Percentiles rank a stretch among this genome's conserved stretches.
These are phyloP conservation scores for Catamblyrhynchus diadema DNA, from an alignment of 2,797 vertebrate species.

Conservation along the genomic window DNA sequence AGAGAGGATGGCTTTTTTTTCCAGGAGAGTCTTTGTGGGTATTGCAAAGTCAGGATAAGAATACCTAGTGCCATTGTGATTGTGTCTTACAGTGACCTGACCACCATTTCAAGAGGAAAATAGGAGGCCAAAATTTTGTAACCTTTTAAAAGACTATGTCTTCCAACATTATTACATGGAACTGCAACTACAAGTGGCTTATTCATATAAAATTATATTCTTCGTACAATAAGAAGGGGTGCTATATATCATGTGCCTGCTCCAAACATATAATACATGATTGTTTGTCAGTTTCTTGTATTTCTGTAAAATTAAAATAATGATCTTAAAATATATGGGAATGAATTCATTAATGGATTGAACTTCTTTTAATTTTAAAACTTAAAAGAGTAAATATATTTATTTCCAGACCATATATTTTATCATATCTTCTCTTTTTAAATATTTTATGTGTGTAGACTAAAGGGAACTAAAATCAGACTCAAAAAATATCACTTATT, in stretches of 20 bases:
- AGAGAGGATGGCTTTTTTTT: not conserved
- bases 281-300: not conserved
- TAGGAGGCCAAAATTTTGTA: not conserved
- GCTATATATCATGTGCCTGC: not conserved
- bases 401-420: not conserved
- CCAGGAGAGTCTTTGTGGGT: not conserved
- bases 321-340: not conserved
- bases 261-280: not conserved
- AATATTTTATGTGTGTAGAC: not conserved
- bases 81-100: not conserved
- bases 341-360: not conserved
- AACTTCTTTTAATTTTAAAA: not conserved
- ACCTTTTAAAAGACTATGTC: not conserved
- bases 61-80: not conserved
- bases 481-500: not conserved
- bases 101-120: not conserved
- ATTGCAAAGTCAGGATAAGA: not conserved
- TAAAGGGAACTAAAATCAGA: not conserved
- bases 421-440: not conserved
- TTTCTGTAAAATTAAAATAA: not conserved
- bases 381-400: not conserved
- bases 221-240: not conserved
- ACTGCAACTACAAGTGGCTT: not conserved
- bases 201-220: not conserved
- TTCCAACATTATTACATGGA: not conserved